Evolutionary conservation across 2,113 vertebrate genomes (phyloP).

Genomic region (Rhinichthys klamathensis): DNA sequence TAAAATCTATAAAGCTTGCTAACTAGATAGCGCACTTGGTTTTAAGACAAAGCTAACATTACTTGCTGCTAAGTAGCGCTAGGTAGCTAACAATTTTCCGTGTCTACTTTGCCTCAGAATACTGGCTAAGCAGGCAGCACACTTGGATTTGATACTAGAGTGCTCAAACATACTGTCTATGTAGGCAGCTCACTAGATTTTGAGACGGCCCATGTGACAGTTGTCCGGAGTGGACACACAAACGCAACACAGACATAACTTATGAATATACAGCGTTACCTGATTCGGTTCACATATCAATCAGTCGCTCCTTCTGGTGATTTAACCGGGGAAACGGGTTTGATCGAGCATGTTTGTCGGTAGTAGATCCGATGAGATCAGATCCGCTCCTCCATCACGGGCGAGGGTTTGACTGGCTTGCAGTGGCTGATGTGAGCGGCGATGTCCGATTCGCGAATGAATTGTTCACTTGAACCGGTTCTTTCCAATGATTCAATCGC

Average conservation of each 20-base stretch:
- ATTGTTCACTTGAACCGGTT: background rate
- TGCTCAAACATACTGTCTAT: background rate
- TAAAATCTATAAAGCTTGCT: background rate
- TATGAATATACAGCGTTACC: slow-evolving; percentile 39
- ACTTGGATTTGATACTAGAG: background rate
- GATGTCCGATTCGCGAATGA: background rate
- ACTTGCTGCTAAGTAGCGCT: background rate
- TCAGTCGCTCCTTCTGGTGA: slow-evolving; percentile 29
- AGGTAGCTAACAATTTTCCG: background rate
- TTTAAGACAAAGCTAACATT: background rate
- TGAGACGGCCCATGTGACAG: background rate
- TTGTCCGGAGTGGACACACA: background rate
- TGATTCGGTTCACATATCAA: slow-evolving; percentile 53
- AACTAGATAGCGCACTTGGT: background rate
- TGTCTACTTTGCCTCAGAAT: background rate
- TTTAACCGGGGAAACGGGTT: slow-evolving; percentile 13
- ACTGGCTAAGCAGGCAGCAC: background rate
- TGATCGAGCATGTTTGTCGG: slow-evolving; percentile 57
- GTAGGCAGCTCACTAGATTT: background rate
- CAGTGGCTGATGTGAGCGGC: background rate
- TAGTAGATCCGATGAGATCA: slow-evolving; percentile 40
- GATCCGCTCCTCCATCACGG: slow-evolving; percentile 44
- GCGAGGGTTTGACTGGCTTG: slow-evolving; percentile 38
- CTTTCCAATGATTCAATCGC: background rate
- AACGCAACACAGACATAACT: background rate